These are phyloP conservation scores for Epinephelus malabaricus DNA, from an alignment of 2,797 vertebrate genomes.

Conservation along the genomic window DNA sequence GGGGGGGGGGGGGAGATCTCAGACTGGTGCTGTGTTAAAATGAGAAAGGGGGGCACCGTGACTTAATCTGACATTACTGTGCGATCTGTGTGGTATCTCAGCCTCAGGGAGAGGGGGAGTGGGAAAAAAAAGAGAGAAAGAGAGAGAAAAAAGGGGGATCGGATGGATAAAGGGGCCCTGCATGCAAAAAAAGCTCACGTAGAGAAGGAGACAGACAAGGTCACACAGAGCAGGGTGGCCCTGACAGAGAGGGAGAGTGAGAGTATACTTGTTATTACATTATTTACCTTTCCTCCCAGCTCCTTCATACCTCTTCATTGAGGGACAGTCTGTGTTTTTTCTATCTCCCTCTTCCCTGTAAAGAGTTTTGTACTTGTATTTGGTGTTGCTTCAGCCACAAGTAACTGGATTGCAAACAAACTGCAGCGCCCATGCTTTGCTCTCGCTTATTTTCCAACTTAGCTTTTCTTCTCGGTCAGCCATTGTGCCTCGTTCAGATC, in stretches of 20 bases:
- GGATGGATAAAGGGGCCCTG: conserved; percentile 83
- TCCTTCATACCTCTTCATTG: conserved; percentile 37
- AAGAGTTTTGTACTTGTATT: conserved; percentile 26
- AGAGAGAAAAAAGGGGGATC: conserved; percentile 69
- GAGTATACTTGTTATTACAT: conserved; percentile 67
- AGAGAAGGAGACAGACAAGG: conserved; percentile 85
- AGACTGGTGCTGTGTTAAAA: conserved; percentile 77
- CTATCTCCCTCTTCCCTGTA: conserved; percentile 8
- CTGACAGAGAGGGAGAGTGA: conserved; percentile 72
- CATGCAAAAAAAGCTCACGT: conserved; percentile 78
- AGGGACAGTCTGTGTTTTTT: conserved; percentile 24
- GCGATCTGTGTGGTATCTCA: conserved; percentile 87
- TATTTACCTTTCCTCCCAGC: conserved; percentile 65
- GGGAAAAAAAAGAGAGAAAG: conserved; percentile 50
- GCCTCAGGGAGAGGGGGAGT: conserved; percentile 76
- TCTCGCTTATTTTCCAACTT: conserved; percentile 30
- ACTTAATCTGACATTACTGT: conserved; percentile 87
- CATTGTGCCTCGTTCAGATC: conserved; percentile 68
- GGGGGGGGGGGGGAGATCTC: conserved; percentile 52
- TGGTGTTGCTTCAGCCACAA: conserved; percentile 5
- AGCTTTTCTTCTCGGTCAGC: conserved; percentile 50
- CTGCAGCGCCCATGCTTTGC: conserved; percentile 10
- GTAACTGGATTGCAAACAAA: conserved; percentile 27
- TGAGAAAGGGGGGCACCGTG: conserved; percentile 81
- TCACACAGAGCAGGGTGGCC: conserved; percentile 86